Evolutionary conservation across 2,888 invertebrate genomes (phyloP).

Genomic region (Polydrusus tereticollis): DNA sequence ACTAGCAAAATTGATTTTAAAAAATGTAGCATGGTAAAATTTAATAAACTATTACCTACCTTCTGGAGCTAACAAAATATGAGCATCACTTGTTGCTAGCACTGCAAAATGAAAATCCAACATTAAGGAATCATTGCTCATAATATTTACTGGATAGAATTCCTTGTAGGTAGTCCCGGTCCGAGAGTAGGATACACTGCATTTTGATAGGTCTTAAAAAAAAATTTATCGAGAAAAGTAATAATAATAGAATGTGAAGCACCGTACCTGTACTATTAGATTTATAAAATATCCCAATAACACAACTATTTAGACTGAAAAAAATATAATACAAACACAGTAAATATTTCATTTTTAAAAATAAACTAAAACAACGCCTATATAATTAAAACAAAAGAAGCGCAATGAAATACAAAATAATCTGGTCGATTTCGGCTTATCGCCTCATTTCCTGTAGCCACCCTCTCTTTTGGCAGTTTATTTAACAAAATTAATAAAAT

Average conservation of each 20-base stretch:
- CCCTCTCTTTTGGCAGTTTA: background rate
- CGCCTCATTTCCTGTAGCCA: background rate
- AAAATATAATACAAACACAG: background rate
- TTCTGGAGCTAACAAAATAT: slow-evolving; percentile 74
- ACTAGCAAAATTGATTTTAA: too few relatives aligned
- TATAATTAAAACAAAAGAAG: background rate
- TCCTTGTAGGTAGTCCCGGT: slow-evolving; percentile 73
- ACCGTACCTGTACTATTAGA: slow-evolving; percentile 4
- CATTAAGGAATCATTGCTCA: slow-evolving; percentile 43
- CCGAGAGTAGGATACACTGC: slow-evolving; percentile 52
- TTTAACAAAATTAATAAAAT: background rate
- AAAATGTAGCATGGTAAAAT: too few relatives aligned
- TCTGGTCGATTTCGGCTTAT: background rate
- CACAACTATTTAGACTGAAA: background rate
- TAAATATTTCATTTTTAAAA: background rate
- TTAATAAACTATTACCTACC: slow-evolving; percentile 35
- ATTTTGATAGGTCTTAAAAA: slow-evolving; percentile 38
- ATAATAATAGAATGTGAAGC: background rate
- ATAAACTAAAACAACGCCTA: background rate
- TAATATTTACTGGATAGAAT: slow-evolving; percentile 68
- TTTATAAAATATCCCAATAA: background rate
- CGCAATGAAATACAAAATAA: slow-evolving; percentile 1
- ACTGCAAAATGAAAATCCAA: slow-evolving; percentile 77
- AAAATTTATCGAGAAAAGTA: background rate
- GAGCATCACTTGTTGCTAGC: slow-evolving; percentile 77